A percentile compares a stretch with the other conserved stretches of the same genome.
These are phyloP conservation scores for Diorhabda elongata DNA, from an alignment of 1,140 invertebrate genomes.

Conservation along the genomic window DNA sequence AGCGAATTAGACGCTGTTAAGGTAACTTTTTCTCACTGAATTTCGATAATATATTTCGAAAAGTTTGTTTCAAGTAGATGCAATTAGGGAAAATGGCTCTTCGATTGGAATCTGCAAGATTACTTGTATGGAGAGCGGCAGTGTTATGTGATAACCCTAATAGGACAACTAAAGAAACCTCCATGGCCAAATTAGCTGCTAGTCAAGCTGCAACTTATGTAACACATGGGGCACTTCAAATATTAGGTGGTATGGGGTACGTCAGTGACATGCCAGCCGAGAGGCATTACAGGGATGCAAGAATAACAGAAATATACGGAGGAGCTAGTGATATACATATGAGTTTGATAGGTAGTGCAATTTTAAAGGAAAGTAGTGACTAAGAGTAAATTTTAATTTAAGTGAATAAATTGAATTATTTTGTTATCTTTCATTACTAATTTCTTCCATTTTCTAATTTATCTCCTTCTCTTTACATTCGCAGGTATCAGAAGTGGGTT, in stretches of 20 bases:
- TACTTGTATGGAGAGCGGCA: conserved; percentile 82
- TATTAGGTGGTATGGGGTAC: conserved; percentile 83
- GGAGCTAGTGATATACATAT: conserved; percentile 90
- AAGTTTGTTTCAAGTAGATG: conserved; percentile 44
- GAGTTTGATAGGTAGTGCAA: conserved; percentile 73
- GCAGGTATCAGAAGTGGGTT: too few relatives aligned
- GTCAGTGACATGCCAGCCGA: conserved; percentile 84
- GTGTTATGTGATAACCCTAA: conserved; percentile 63
- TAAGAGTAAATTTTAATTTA: too few relatives aligned
- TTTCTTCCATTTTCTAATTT: too few relatives aligned
- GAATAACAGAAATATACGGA: conserved; percentile 84
- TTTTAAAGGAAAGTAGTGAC: conserved; percentile 62
- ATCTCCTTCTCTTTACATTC: too few relatives aligned
- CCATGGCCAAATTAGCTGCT: conserved; percentile 86
- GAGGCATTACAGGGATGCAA: conserved; percentile 80
- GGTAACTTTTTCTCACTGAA: conserved; percentile 47
- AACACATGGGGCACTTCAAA: conserved; percentile 80
- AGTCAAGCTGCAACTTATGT: conserved; percentile 79
- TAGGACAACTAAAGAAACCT: conserved; percentile 64
- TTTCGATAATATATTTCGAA: background rate
- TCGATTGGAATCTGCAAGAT: conserved; percentile 69
- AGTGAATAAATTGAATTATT: too few relatives aligned
- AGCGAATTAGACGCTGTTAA: conserved; percentile 76
- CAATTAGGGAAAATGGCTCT: conserved; percentile 80
- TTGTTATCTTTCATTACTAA: too few relatives aligned